A percentile compares a stretch with the other conserved stretches of the same genome.
phyloP scores from a whole-genome alignment of 2,888 invertebrate species.

The Sarcophaga carnaria region DNA sequence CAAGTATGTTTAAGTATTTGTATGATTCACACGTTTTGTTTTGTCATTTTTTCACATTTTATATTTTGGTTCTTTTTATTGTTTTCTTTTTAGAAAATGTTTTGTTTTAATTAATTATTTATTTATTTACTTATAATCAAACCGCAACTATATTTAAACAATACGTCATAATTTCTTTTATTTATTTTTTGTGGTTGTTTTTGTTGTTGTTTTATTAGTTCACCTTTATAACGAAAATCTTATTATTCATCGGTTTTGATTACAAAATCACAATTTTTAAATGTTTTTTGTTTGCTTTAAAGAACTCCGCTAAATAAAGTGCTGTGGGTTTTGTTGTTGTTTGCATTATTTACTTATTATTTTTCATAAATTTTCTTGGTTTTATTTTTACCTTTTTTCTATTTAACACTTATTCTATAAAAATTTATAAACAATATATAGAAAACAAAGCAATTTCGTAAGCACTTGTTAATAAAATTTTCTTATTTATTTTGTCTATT shows the following conservation, averaged over 20 bases:
- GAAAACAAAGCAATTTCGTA: conserved; percentile 11
- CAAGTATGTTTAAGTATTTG: conserved; percentile 16
- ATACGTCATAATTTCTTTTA: neutral
- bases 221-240: neutral
- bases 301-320: neutral
- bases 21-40: conserved; percentile 56
- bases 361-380: neutral
- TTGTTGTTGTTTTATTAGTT: neutral
- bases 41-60: conserved; percentile 28
- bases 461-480: conserved; percentile 48
- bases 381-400: conserved; percentile 7
- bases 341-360: conserved; percentile 22
- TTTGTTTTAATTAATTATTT: neutral
- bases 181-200: conserved; percentile 11
- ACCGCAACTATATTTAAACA: neutral
- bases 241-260: conserved; percentile 45
- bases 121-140: conserved; percentile 6
- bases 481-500: conserved; percentile 9
- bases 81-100: conserved; percentile 8
- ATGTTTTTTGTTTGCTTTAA: conserved; percentile 22
- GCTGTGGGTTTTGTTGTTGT: conserved; percentile 3
- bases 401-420: conserved; percentile 1
- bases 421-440: neutral
- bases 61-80: neutral
- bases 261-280: conserved; percentile 30